phyloP scores from a whole-genome alignment of 2,888 invertebrate genomes.

The Sacculina carcini region DNA sequence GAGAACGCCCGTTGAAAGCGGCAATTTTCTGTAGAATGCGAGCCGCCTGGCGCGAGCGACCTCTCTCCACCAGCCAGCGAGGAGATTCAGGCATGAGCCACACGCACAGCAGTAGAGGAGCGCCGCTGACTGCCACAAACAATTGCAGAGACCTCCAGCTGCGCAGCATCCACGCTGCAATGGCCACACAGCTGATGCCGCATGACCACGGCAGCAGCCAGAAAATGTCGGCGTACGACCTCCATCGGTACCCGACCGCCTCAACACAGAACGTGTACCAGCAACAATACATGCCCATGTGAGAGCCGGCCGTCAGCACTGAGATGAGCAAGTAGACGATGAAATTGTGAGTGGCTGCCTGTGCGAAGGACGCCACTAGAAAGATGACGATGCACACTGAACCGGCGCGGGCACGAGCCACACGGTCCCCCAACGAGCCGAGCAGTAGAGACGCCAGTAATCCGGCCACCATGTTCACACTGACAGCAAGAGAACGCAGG shows the following conservation, averaged over 20 bases:
- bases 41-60: background rate
- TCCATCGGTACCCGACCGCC: background rate
- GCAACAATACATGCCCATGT: background rate
- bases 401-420: background rate
- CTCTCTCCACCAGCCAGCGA: background rate
- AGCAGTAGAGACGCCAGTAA: background rate
- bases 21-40: background rate
- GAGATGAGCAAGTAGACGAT: background rate
- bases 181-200: background rate
- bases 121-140: conserved; percentile 23
- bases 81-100: background rate
- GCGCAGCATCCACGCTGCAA: conserved; percentile 16
- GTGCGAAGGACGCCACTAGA: background rate
- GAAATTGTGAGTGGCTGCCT: background rate
- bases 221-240: background rate
- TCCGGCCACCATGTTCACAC: background rate
- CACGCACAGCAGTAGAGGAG: conserved; percentile 19
- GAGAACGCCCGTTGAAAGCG: background rate
- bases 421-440: background rate
- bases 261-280: background rate
- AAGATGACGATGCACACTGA: background rate
- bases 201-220: background rate
- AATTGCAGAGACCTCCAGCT: conserved; percentile 27
- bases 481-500: background rate
- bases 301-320: background rate